Conservation (phyloP, 2,113 vertebrate genomes). For the Axis porcinus region DNA sequence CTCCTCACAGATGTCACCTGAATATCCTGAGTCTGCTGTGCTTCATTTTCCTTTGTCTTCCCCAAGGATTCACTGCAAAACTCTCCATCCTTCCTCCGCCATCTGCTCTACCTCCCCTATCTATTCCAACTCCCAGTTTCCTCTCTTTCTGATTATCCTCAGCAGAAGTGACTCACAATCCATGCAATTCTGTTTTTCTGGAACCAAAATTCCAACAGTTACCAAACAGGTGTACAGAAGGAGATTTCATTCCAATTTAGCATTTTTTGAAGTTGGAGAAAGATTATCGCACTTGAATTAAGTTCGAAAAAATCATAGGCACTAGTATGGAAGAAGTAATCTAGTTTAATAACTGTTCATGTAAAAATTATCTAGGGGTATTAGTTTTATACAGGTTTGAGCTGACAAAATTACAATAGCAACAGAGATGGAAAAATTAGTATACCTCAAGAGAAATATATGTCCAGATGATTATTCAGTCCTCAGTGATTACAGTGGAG, state of each 20-base stretch:
- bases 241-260: background rate
- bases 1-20: conserved; percentile 70
- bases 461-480: background rate
- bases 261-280: background rate
- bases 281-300: background rate
- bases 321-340: background rate
- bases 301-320: conserved; percentile 9
- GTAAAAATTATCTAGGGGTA: background rate
- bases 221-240: conserved; percentile 49
- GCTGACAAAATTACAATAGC: background rate
- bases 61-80: conserved; percentile 38
- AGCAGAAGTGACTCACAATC: conserved; percentile 59
- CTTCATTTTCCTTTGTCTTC: conserved; percentile 46
- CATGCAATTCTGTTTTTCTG: conserved; percentile 27
- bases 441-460: background rate
- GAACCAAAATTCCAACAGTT: conserved; percentile 35
- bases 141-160: conserved; percentile 60
- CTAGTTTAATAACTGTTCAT: background rate
- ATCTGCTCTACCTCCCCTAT: conserved; percentile 58
- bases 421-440: background rate
- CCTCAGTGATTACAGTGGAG: background rate
- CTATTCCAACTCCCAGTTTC: conserved; percentile 45
- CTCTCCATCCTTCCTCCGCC: conserved; percentile 33
- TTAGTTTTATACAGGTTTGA: background rate
- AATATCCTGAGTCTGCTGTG: conserved; percentile 36